Percentiles rank a stretch among this genome's conserved stretches.
These are phyloP conservation scores for Diaprepes abbreviatus DNA, from an alignment of 2,888 invertebrate genomes.

Conservation along the genomic window DNA sequence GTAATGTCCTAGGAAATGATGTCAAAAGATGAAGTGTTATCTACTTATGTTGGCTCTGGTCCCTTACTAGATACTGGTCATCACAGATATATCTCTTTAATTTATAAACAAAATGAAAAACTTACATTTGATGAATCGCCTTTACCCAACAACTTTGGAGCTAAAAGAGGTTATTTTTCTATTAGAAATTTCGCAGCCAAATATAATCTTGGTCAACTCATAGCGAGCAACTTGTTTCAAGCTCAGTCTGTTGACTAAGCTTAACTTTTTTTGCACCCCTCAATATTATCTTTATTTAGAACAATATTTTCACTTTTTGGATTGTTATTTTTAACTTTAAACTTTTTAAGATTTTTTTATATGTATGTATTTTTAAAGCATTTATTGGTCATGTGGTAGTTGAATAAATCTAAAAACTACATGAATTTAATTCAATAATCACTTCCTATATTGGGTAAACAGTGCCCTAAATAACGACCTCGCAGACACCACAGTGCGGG, in stretches of 20 bases:
- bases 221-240: constrained; percentile 90
- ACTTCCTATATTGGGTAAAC: too few relatives aligned
- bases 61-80: constrained; percentile 81
- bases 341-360: too few relatives aligned
- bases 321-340: too few relatives aligned
- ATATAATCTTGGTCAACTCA: constrained; percentile 83
- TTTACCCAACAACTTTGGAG: constrained; percentile 65
- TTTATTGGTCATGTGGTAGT: too few relatives aligned
- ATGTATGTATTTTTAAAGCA: too few relatives aligned
- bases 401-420: too few relatives aligned
- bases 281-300: too few relatives aligned
- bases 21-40: constrained; percentile 78
- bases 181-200: constrained; percentile 84
- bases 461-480: too few relatives aligned
- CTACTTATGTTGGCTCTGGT: constrained; percentile 87
- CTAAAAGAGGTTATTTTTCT: constrained; percentile 74
- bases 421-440: too few relatives aligned
- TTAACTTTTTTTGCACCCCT: too few relatives aligned
- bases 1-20: constrained; percentile 83
- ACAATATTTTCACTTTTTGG: too few relatives aligned
- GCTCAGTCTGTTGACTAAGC: constrained; percentile 93
- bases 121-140: constrained; percentile 60
- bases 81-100: constrained; percentile 80
- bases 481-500: too few relatives aligned
- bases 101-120: constrained; percentile 66